Percentiles rank a stretch among this genome's conserved stretches.
Conservation (phyloP, 2,797 vertebrate genomes). For the Acestrorhynchus altus region DNA sequence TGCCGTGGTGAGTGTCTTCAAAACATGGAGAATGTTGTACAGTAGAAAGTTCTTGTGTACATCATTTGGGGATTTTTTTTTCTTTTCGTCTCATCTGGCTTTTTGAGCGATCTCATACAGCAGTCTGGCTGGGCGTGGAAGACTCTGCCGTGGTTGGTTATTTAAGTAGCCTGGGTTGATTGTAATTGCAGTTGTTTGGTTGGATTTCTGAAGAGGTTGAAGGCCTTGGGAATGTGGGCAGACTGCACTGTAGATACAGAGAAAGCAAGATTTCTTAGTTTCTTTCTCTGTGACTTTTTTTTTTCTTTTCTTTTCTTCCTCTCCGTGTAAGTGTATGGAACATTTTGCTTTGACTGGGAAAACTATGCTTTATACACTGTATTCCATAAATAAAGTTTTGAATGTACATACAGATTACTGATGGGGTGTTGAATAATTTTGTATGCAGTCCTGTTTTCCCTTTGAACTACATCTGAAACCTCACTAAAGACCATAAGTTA, state of each 20-base stretch:
- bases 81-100: constrained; percentile 5
- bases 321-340: constrained; percentile 89
- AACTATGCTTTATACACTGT: constrained; percentile 97
- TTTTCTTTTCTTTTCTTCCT: constrained; percentile 64
- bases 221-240: constrained; percentile 35
- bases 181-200: constrained; percentile 40
- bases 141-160: not conserved
- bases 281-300: constrained; percentile 50
- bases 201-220: constrained; percentile 62
- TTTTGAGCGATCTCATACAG: not conserved
- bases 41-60: not conserved
- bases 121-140: not conserved
- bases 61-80: not conserved
- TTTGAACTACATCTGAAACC: no score
- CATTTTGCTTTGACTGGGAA: constrained; percentile 93
- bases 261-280: constrained; percentile 69
- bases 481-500: no score
- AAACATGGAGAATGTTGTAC: constrained; percentile 27
- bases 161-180: not conserved
- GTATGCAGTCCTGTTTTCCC: no score
- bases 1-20: constrained; percentile 26
- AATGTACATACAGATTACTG: constrained; percentile 76
- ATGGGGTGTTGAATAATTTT: no score
- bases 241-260: constrained; percentile 69
- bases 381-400: constrained; percentile 99